Evolutionary conservation across 1,140 invertebrate species (phyloP).

Genomic region (Homarus americanus): DNA sequence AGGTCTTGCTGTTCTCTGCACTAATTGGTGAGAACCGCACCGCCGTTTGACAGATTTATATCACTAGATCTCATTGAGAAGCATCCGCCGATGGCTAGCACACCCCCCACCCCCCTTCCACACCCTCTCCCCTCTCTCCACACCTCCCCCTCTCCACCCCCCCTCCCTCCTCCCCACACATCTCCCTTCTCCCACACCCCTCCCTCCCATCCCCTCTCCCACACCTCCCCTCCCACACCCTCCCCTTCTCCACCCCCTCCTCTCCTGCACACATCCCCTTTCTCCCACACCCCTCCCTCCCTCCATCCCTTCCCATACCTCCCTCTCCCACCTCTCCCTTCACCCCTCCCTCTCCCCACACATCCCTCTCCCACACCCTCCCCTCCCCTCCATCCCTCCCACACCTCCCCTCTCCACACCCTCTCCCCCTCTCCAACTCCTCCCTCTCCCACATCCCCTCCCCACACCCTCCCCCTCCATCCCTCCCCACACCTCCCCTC

Average conservation of each 20-base stretch:
- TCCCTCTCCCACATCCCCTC: background rate
- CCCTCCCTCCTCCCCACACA: background rate
- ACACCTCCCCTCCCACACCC: background rate
- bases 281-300: background rate
- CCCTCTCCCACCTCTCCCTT: background rate
- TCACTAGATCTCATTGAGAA: background rate
- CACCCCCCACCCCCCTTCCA: background rate
- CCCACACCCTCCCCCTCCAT: background rate
- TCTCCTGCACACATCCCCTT: background rate
- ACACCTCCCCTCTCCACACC: background rate
- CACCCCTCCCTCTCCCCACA: too few species aligned
- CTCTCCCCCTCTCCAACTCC: background rate
- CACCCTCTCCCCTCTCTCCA: background rate
- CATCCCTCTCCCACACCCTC: background rate
- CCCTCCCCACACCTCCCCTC: background rate
- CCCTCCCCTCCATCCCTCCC: background rate
- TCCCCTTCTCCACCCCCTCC: background rate
- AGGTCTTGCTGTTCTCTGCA: slow-evolving; percentile 10
- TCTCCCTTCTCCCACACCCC: background rate
- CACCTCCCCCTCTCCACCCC: slow-evolving; percentile 4
- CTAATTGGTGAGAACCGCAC: slow-evolving; percentile 16
- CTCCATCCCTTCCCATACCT: background rate
- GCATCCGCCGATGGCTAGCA: background rate
- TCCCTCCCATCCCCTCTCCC: background rate
- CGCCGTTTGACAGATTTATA: slow-evolving; percentile 10